Percentiles rank a stretch among this genome's conserved stretches.
Conservation (phyloP, 2,888 invertebrate species). For the Hymenopus coronatus region DNA sequence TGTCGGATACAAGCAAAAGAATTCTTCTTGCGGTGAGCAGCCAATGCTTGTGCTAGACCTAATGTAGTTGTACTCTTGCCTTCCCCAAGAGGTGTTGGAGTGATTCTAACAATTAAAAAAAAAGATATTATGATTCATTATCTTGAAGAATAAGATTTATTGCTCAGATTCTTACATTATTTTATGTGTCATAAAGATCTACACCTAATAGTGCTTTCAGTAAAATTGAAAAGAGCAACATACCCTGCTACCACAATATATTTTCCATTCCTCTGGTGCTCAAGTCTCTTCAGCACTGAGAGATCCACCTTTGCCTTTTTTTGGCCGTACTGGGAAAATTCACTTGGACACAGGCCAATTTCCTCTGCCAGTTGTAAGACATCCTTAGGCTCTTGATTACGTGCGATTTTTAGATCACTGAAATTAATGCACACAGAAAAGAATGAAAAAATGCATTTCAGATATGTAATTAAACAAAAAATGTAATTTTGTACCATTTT, state of each 20-base stretch:
- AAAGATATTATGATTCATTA: no score
- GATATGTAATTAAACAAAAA: background rate
- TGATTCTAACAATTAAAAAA: constrained; percentile 63
- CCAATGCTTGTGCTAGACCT: constrained; percentile 89
- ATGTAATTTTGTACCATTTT: no score
- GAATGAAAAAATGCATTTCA: background rate
- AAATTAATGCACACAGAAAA: background rate
- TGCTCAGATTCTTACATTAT: no score
- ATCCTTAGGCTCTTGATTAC: constrained; percentile 83
- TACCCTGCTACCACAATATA: constrained; percentile 95
- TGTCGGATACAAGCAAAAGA: constrained; percentile 93
- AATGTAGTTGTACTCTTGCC: constrained; percentile 96
- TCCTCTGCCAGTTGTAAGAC: constrained; percentile 74
- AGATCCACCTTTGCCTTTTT: constrained; percentile 93
- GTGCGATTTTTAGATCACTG: constrained; percentile 88
- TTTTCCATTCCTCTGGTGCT: constrained; percentile 70
- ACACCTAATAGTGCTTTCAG: no score
- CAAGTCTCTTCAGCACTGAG: constrained; percentile 71
- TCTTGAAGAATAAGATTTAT: no score
- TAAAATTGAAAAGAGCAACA: constrained; percentile 39
- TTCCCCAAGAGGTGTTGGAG: constrained; percentile 98
- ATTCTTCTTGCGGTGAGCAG: constrained; percentile 79
- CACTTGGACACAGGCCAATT: constrained; percentile 75
- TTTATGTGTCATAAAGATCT: no score
- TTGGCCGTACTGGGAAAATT: constrained; percentile 86